A percentile compares a stretch with the other conserved stretches of the same genome.
phyloP scores from a whole-genome alignment of 2,797 vertebrate species.

The Danionella dracula region DNA sequence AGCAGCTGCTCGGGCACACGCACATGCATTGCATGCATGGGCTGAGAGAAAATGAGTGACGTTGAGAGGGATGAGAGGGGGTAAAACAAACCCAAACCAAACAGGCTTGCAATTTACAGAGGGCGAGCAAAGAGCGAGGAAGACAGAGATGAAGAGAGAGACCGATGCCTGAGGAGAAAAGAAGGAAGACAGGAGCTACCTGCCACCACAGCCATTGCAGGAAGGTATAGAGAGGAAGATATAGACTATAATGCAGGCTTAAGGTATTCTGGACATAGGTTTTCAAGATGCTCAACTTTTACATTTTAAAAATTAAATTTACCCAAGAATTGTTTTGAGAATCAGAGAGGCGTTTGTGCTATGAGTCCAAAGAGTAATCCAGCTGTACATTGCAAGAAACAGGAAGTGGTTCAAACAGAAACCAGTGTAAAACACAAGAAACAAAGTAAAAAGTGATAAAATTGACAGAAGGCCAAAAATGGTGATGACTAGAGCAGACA shows the following conservation, averaged over 20 bases:
- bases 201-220: no score
- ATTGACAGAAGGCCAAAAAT: no score
- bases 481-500: no score
- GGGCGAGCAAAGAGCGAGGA: constrained; percentile 41
- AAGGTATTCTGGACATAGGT: constrained; percentile 55
- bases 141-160: constrained; percentile 45
- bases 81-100: constrained; percentile 74
- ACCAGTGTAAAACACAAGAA: no score
- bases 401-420: no score
- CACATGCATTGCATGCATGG: constrained; percentile 39
- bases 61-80: constrained; percentile 58
- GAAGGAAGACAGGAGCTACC: constrained; percentile 36
- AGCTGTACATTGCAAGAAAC: no score
- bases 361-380: no score
- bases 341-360: no score
- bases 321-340: no score
- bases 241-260: constrained; percentile 71
- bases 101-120: constrained; percentile 69
- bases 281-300: no score
- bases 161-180: constrained; percentile 49
- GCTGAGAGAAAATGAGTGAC: constrained; percentile 45
- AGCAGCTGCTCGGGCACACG: constrained; percentile 60
- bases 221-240: constrained; percentile 64
- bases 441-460: no score
- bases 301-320: no score